These are phyloP conservation scores for Seriola rivoliana DNA, from an alignment of 2,113 vertebrate species.

Conservation along the genomic window DNA sequence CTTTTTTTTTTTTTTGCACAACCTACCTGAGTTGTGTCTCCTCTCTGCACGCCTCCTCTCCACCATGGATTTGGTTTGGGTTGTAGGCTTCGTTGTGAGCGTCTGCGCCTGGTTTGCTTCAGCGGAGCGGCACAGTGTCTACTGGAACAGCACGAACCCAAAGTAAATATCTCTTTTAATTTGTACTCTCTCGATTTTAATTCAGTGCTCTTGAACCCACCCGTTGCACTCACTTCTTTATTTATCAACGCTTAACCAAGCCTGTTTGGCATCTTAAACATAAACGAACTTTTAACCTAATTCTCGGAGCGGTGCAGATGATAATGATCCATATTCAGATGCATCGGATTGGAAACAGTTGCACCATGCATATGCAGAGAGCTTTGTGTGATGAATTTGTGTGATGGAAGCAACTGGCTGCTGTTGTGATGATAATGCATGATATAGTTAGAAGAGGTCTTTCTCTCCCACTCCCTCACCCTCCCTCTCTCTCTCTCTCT, in stretches of 20 bases:
- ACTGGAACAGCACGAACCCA: slow-evolving; percentile 86
- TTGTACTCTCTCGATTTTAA: background rate
- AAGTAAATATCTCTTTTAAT: slow-evolving; percentile 74
- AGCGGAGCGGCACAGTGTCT: slow-evolving; percentile 85
- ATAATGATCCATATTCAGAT: background rate
- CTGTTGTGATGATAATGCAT: slow-evolving; percentile 78
- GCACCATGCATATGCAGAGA: slow-evolving; percentile 58
- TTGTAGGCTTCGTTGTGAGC: slow-evolving; percentile 72
- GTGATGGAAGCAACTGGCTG: slow-evolving; percentile 57
- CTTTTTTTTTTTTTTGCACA: slow-evolving; percentile 28
- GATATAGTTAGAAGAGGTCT: slow-evolving; percentile 48
- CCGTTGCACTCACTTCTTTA: background rate
- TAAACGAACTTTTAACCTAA: background rate
- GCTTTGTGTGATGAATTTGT: slow-evolving; percentile 50
- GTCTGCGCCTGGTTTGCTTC: slow-evolving; percentile 75
- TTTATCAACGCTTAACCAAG: background rate
- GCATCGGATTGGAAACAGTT: background rate
- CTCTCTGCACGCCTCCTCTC: slow-evolving; percentile 56
- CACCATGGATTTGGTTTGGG: slow-evolving; percentile 84
- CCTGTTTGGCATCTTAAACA: background rate
- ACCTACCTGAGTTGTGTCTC: slow-evolving; percentile 51
- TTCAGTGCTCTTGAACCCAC: background rate
- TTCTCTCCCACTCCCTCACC: too few relatives aligned
- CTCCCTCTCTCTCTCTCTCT: slow-evolving; percentile 16
- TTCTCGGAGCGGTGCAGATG: background rate